A percentile compares a stretch with the other conserved stretches of the same genome.
Conservation (phyloP, 2,888 invertebrate genomes). For the Thysanoteuthis rhombus region DNA sequence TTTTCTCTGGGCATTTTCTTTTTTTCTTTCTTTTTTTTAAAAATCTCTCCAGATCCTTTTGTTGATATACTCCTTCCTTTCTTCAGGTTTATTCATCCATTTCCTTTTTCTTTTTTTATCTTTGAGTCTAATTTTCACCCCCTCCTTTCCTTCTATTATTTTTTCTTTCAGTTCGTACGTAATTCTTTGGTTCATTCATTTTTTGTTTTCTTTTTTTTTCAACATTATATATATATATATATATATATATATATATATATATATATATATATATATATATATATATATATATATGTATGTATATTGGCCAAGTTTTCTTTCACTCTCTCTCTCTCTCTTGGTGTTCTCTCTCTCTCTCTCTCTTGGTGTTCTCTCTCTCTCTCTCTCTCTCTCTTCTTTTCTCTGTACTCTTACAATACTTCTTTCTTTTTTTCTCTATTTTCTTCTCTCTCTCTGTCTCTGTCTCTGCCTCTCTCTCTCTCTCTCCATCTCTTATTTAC, state of each 20-base stretch:
- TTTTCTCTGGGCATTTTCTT: too few relatives aligned
- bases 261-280: too few relatives aligned
- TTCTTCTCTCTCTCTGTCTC: neutral
- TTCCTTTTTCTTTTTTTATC: neutral
- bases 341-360: too few relatives aligned
- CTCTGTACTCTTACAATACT: neutral
- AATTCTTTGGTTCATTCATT: neutral
- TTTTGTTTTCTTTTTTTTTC: neutral
- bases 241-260: too few relatives aligned
- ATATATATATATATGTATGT: too few relatives aligned
- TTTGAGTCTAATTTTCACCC: neutral
- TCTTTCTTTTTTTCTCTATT: neutral
- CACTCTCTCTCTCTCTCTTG: too few relatives aligned
- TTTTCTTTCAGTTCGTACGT: neutral
- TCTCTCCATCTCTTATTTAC: neutral
- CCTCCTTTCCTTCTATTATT: neutral
- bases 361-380: too few relatives aligned
- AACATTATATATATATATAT: neutral
- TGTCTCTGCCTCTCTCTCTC: neutral
- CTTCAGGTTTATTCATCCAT: neutral
- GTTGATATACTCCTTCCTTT: too few relatives aligned
- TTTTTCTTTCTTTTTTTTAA: too few relatives aligned
- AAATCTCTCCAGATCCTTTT: too few relatives aligned
- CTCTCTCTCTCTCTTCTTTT: neutral
- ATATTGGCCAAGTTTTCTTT: too few relatives aligned